phyloP scores from a whole-genome alignment of 2,113 vertebrate species.

The Labeo catla region DNA sequence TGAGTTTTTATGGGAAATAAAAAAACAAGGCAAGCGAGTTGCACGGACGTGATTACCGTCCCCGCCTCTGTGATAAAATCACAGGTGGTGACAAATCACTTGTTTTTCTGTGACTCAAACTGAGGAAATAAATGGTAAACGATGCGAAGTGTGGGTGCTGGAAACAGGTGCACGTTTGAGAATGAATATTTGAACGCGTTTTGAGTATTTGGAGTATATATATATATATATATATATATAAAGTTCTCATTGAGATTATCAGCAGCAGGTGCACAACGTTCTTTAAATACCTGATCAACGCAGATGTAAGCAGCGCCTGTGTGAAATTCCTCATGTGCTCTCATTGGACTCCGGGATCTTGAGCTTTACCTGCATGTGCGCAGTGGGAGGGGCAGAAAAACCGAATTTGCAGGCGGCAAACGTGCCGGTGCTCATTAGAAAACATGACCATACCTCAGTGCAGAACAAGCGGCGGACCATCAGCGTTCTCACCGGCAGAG shows the following conservation, averaged over 20 bases:
- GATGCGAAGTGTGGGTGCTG: neutral
- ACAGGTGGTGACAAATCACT: slow-evolving; percentile 17
- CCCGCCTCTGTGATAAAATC: slow-evolving; percentile 31
- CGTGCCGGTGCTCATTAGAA: slow-evolving; percentile 75
- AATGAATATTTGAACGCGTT: neutral
- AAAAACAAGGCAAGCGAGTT: neutral
- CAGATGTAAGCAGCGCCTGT: neutral
- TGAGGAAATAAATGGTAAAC: slow-evolving; percentile 2
- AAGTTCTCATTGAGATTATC: neutral
- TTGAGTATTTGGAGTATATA: neutral
- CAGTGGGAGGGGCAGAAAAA: slow-evolving; percentile 48
- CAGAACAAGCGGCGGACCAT: slow-evolving; percentile 62
- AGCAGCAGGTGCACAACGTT: neutral
- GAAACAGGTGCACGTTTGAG: slow-evolving; percentile 20
- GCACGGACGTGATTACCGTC: neutral
- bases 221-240: neutral
- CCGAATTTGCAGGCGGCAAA: slow-evolving; percentile 59
- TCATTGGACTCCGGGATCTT: slow-evolving; percentile 13
- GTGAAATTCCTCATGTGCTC: neutral
- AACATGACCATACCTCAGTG: slow-evolving; percentile 74
- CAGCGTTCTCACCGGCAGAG: neutral
- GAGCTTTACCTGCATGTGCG: slow-evolving; percentile 32
- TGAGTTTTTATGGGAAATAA: neutral
- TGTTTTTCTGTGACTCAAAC: slow-evolving; percentile 6
- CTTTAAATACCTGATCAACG: neutral